Conservation (phyloP, 2,888 invertebrate species). For the Lepidocyrtoides sp. region DNA sequence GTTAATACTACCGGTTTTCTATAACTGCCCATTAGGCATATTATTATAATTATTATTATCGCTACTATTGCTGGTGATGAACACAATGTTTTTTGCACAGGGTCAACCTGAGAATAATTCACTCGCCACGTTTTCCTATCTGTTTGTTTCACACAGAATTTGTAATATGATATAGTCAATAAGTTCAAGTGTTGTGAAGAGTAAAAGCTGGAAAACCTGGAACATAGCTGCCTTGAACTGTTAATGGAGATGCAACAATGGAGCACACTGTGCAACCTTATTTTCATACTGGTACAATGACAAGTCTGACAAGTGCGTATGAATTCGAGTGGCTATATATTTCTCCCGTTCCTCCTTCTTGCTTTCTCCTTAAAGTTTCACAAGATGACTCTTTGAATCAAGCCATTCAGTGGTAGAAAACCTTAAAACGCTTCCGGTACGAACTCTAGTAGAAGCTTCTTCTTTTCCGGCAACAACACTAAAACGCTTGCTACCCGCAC, state of each 20-base stretch:
- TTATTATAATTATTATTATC: not conserved
- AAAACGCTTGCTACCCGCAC: conserved; percentile 38
- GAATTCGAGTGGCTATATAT: too few relatives aligned
- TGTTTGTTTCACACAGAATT: conserved; percentile 30
- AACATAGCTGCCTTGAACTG: conserved; percentile 69
- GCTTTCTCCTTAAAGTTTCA: conserved; percentile 2
- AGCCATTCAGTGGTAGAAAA: conserved; percentile 14
- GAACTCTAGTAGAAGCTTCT: conserved; percentile 35
- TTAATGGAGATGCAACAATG: conserved; percentile 48
- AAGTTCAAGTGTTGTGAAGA: not conserved
- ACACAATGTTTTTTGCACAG: conserved; percentile 27
- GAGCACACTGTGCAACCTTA: conserved; percentile 43
- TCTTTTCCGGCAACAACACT: conserved; percentile 72
- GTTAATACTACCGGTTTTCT: not conserved
- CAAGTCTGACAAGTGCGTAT: too few relatives aligned
- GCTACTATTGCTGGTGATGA: not conserved
- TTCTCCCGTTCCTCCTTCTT: not conserved
- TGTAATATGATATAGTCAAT: not conserved
- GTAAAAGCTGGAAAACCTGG: conserved; percentile 54
- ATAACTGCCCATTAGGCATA: not conserved
- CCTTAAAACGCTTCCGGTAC: conserved; percentile 36
- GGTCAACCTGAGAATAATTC: conserved; percentile 11
- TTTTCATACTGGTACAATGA: conserved; percentile 50
- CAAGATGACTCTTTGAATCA: conserved; percentile 15
- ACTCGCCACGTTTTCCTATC: not conserved